phyloP scores from a whole-genome alignment of 2,888 invertebrate species.

The Xestia ashworthii region DNA sequence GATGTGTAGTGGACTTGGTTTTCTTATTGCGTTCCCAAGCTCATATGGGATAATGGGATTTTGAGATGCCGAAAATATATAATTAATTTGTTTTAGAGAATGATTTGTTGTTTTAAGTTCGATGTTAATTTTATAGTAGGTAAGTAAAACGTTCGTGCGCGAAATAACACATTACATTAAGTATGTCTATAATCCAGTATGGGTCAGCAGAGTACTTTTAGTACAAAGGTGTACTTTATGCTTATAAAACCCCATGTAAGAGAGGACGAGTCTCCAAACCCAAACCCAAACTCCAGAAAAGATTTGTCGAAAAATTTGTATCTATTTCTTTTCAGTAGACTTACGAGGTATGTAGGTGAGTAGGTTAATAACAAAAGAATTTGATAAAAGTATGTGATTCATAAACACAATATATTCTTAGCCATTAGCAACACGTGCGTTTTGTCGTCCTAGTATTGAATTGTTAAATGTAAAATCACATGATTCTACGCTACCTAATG shows the following conservation, averaged over 20 bases:
- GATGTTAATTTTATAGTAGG: not conserved
- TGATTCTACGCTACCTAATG: constrained; percentile 77
- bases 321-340: not conserved
- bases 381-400: constrained; percentile 39
- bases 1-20: constrained; percentile 77
- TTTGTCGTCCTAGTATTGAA: constrained; percentile 74
- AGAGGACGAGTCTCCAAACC: no score
- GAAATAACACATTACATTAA: not conserved
- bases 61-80: constrained; percentile 23
- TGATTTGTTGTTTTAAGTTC: not conserved
- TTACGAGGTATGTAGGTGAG: not conserved
- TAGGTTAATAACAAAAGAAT: constrained; percentile 21
- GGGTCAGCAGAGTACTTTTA: not conserved
- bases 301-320: not conserved
- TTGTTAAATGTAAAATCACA: constrained; percentile 81
- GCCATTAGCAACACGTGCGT: constrained; percentile 76
- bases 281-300: not conserved
- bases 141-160: not conserved
- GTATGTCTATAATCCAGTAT: not conserved
- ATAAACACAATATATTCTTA: constrained; percentile 50
- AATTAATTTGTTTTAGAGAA: not conserved
- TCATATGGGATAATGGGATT: constrained; percentile 39
- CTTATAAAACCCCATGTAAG: not conserved
- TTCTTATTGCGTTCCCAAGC: constrained; percentile 81
- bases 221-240: not conserved